phyloP scores from a whole-genome alignment of 2,888 invertebrate species.

The Drosophila pseudotalamancana region DNA sequence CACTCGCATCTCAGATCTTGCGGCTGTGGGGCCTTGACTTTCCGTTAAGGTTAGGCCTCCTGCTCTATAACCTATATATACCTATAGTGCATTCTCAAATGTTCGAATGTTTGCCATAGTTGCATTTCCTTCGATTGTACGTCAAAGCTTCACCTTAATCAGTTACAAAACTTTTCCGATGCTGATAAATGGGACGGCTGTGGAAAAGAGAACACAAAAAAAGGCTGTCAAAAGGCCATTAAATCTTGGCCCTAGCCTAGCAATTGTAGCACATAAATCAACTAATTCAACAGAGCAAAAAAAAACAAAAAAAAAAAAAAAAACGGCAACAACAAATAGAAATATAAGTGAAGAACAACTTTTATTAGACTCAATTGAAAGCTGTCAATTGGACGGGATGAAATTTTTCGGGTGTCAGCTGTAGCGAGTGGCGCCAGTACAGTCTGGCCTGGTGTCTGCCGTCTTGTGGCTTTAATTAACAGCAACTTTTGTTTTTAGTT shows the following conservation, averaged over 20 bases:
- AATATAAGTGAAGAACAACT: conserved; percentile 49
- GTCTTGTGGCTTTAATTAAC: conserved; percentile 64
- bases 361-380: conserved; percentile 82
- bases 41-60: conserved; percentile 29
- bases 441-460: conserved; percentile 28
- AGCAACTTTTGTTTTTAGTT: conserved; percentile 25
- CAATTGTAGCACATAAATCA: conserved; percentile 78
- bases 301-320: conserved; percentile 2
- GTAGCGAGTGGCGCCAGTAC: conserved; percentile 32
- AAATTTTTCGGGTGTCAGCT: conserved; percentile 20
- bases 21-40: conserved; percentile 42
- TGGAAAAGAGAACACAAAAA: background rate
- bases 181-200: conserved; percentile 50
- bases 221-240: conserved; percentile 41
- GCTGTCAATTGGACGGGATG: conserved; percentile 70
- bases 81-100: conserved; percentile 27
- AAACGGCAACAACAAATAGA: no score
- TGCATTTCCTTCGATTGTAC: conserved; percentile 24
- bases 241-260: conserved; percentile 59
- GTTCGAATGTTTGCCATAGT: conserved; percentile 19
- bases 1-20: conserved; percentile 12
- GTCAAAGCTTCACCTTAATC: conserved; percentile 38
- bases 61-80: background rate
- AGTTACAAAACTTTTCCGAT: conserved; percentile 50
- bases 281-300: conserved; percentile 66